A percentile compares a stretch with the other conserved stretches of the same genome.
Conservation (phyloP, 1,140 invertebrate species). For the Maconellicoccus hirsutus region DNA sequence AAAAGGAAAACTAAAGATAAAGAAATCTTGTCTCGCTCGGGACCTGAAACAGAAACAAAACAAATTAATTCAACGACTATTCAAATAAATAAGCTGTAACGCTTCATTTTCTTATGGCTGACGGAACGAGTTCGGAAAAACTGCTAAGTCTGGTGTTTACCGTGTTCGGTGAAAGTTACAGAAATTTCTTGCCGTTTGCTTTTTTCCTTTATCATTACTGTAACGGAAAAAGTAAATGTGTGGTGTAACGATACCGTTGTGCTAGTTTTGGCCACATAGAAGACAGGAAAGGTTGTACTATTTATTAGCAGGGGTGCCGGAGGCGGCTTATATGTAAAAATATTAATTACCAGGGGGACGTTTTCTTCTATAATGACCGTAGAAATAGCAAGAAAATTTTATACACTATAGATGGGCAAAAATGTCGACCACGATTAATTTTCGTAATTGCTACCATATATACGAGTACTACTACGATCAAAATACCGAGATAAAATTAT, state of each 20-base stretch:
- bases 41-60: neutral
- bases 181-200: neutral
- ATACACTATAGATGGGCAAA: neutral
- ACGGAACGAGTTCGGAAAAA: neutral
- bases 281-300: no score
- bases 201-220: no score
- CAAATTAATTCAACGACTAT: neutral
- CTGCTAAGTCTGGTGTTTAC: neutral
- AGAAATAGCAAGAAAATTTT: neutral
- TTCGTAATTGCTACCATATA: neutral
- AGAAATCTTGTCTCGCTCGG: no score
- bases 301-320: no score
- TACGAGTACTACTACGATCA: neutral
- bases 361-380: no score
- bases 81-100: neutral
- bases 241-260: no score
- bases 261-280: no score
- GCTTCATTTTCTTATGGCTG: neutral
- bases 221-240: no score
- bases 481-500: neutral
- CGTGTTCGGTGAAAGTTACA: no score
- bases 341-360: no score
- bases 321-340: no score
- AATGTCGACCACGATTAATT: neutral
- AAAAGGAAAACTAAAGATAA: no score